Percentiles rank a stretch among this genome's conserved stretches.
phyloP scores from a whole-genome alignment of 2,797 vertebrate genomes.

The Eremophila alpestris region DNA sequence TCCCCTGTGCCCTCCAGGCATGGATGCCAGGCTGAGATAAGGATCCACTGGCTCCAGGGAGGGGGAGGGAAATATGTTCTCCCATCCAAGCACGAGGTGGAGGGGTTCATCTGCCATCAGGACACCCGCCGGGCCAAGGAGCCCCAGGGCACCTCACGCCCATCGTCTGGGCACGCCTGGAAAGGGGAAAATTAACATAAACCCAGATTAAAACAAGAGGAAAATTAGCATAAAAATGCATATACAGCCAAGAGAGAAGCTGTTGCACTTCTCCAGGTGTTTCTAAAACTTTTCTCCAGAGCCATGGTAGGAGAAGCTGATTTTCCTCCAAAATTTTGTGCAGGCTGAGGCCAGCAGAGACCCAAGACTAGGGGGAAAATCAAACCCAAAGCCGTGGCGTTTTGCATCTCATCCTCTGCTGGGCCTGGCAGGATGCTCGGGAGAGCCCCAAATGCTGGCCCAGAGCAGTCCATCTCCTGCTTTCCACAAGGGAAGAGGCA shows the following conservation, averaged over 20 bases:
- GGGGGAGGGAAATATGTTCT: neutral
- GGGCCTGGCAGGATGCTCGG: neutral
- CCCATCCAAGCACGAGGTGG: neutral
- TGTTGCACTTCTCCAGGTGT: rapidly evolving
- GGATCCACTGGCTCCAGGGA: neutral
- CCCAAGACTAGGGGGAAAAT: neutral
- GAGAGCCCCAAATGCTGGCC: neutral
- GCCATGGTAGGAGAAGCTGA: neutral
- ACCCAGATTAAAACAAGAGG: neutral
- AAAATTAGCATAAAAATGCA: neutral
- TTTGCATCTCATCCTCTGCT: neutral
- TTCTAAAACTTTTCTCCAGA: neutral
- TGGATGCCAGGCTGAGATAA: neutral
- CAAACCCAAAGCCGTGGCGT: neutral
- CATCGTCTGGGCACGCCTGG: rapidly evolving
- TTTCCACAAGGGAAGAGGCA: neutral
- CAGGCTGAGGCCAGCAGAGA: neutral
- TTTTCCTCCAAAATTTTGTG: neutral
- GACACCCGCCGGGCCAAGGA: neutral
- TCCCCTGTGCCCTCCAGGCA: neutral
- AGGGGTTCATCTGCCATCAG: neutral
- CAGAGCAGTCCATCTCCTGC: neutral
- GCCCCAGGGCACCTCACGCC: neutral
- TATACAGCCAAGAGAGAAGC: neutral
- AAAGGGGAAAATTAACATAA: neutral